Conservation (phyloP, 2,797 vertebrate species). For the Hemibagrus guttatus region DNA sequence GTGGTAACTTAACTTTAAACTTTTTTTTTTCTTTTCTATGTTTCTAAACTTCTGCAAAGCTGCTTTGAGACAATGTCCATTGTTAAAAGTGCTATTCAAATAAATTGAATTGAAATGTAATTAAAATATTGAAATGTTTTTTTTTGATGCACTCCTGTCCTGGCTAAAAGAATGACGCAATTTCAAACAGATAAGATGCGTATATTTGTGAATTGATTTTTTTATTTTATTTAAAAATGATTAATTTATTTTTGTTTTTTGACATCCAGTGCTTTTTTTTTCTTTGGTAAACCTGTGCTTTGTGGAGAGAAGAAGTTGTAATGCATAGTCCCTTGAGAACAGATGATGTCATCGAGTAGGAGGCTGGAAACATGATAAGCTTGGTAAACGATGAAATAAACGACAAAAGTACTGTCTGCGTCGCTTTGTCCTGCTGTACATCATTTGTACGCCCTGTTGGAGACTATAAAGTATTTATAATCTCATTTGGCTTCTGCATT, state of each 20-base stretch:
- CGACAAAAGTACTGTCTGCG: constrained; percentile 44
- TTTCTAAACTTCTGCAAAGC: no score
- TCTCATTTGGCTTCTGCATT: constrained; percentile 56
- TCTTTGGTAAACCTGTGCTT: background rate
- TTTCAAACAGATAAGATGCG: background rate
- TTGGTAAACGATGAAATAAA: constrained; percentile 49
- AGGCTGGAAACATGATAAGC: constrained; percentile 37
- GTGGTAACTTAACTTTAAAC: no score
- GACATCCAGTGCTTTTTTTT: background rate
- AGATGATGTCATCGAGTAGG: constrained; percentile 34
- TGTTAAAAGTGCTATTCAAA: no score
- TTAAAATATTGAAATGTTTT: no score
- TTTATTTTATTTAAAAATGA: background rate
- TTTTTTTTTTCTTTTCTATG: no score
- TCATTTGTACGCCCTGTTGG: constrained; percentile 49
- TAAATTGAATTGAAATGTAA: no score
- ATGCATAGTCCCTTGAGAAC: background rate
- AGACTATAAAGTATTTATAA: constrained; percentile 59
- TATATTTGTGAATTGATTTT: no score
- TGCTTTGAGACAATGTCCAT: no score
- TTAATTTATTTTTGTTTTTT: background rate
- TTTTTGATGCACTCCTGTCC: background rate
- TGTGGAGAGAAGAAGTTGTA: constrained; percentile 2
- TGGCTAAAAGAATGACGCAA: background rate
- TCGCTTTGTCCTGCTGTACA: constrained; percentile 48